phyloP scores from a whole-genome alignment of 37 sponge, comb jelly and placozoan genomes.

The Geodia barretti region DNA sequence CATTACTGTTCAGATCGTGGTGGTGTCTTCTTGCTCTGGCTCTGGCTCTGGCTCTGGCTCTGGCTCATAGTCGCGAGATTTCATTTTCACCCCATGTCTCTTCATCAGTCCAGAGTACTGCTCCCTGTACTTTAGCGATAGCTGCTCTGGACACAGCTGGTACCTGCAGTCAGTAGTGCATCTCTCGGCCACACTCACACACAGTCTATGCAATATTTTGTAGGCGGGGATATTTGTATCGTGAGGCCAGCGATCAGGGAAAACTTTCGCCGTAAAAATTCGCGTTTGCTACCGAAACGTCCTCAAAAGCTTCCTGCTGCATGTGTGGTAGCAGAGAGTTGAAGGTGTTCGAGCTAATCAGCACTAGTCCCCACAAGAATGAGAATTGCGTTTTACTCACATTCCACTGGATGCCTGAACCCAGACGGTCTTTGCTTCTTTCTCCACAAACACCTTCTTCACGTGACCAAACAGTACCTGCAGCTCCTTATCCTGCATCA shows the following conservation, averaged over 20 bases:
- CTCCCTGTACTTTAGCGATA: neutral
- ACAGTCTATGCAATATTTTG: no score
- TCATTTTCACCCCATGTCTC: neutral
- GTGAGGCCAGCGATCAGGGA: no score
- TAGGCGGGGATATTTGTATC: no score
- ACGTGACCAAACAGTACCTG: constrained; percentile 78
- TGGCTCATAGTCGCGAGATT: neutral
- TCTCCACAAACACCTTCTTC: constrained; percentile 43
- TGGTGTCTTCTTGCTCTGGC: no score
- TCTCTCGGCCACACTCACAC: neutral
- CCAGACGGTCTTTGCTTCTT: constrained; percentile 25
- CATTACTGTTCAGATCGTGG: no score
- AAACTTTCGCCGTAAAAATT: no score
- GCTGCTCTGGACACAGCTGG: neutral
- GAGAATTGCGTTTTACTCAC: constrained; percentile 15
- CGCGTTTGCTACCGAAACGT: no score
- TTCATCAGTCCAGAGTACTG: neutral
- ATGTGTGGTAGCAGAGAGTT: no score
- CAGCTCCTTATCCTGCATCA: constrained; percentile 64
- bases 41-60: no score
- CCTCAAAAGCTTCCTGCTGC: no score
- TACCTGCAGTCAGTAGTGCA: constrained; percentile 1
- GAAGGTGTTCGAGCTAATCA: no score
- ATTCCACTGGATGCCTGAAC: constrained; percentile 81
- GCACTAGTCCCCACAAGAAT: neutral